These are phyloP conservation scores for Drosophila lacertosa DNA, from an alignment of 1,140 invertebrate genomes.

Conservation along the genomic window DNA sequence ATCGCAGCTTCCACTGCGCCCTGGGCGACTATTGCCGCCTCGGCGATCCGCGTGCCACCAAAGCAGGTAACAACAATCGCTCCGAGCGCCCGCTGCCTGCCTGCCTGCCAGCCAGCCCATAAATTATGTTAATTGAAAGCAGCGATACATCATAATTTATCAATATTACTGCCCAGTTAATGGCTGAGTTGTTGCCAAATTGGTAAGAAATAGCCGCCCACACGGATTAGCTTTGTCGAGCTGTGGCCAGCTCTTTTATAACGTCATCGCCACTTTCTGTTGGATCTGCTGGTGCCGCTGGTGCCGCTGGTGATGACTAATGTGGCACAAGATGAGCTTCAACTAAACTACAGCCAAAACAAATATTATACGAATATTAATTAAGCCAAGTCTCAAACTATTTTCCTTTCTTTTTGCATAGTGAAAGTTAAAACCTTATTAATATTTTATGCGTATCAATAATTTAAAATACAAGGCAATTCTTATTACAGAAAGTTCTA, in stretches of 20 bases:
- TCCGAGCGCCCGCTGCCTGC: too few relatives aligned
- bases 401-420: too few relatives aligned
- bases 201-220: conserved; percentile 60
- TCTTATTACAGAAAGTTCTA: too few relatives aligned
- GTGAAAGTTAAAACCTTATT: too few relatives aligned
- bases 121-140: conserved; percentile 62
- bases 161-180: conserved; percentile 65
- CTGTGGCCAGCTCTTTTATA: conserved; percentile 23
- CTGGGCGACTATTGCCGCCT: conserved; percentile 89
- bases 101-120: too few relatives aligned
- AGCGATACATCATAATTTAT: conserved; percentile 77
- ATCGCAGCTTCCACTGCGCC: conserved; percentile 90
- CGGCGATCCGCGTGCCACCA: conserved; percentile 90
- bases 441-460: too few relatives aligned
- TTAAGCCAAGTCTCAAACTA: not conserved
- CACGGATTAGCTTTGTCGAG: conserved; percentile 13
- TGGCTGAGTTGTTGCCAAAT: conserved; percentile 36
- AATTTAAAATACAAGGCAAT: too few relatives aligned
- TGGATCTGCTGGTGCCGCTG: conserved; percentile 5
- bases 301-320: conserved; percentile 33
- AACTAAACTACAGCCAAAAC: conserved; percentile 1
- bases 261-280: conserved; percentile 50
- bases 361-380: not conserved
- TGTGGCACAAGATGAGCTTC: not conserved
- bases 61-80: conserved; percentile 89